Percentiles rank a stretch among this genome's conserved stretches.
These are phyloP conservation scores for Antitype chi DNA, from an alignment of 2,888 invertebrate species.

Conservation along the genomic window DNA sequence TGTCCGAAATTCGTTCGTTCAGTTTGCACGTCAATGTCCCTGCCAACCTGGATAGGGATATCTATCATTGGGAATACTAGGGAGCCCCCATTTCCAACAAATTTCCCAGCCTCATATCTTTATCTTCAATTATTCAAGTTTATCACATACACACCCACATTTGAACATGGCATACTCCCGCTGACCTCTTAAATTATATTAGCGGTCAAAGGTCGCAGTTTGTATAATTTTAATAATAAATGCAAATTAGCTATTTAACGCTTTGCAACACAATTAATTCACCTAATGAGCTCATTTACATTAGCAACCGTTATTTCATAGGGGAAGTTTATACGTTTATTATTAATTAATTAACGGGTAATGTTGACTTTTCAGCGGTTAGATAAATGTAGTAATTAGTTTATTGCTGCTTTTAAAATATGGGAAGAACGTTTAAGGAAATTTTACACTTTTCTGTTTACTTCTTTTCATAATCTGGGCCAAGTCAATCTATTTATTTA, in stretches of 20 bases:
- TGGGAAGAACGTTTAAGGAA: background rate
- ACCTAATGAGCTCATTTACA: conserved; percentile 44
- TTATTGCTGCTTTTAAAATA: background rate
- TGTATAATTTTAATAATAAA: conserved; percentile 41
- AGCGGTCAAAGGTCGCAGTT: conserved; percentile 4
- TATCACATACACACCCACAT: background rate
- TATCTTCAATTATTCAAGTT: background rate
- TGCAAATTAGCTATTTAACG: conserved; percentile 23
- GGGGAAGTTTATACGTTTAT: background rate
- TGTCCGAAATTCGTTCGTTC: too few species aligned
- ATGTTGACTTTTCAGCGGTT: background rate
- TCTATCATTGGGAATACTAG: too few species aligned
- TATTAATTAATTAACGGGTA: conserved; percentile 1
- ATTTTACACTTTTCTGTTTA: too few species aligned
- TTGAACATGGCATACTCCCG: background rate
- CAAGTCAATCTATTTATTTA: too few species aligned
- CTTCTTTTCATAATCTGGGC: too few species aligned
- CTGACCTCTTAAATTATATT: conserved; percentile 1
- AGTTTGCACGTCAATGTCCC: too few species aligned
- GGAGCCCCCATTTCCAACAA: background rate
- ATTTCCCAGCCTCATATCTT: background rate
- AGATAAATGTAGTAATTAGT: background rate
- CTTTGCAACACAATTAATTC: conserved; percentile 49
- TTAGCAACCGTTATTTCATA: conserved; percentile 1
- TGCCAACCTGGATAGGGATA: too few species aligned